Evolutionary conservation across 2,888 invertebrate species (phyloP), one percentile per base, ranked within the genome.

Genomic region (Deroplatys truncata): DNA sequence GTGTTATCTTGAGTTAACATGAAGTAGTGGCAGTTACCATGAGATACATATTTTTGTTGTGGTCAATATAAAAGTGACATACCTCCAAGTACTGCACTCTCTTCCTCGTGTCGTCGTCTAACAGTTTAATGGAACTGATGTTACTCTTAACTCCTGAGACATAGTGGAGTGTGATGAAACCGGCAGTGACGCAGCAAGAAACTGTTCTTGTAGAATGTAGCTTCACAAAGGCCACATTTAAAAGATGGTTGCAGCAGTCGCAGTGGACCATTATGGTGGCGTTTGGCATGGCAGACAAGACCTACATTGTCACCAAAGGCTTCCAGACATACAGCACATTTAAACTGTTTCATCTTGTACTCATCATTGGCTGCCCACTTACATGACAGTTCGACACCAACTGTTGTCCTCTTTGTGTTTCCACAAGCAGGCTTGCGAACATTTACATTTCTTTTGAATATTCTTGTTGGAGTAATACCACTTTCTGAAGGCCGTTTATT

Each of bases 151-250:
- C 20, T 72, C 25, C 56, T 89, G 28, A 89, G 89, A 29, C 89
- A 89, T 28, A 84, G 82, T 31, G 85, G 91, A 84, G 91, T 91
- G 82, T 92, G 92, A 88, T 92, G 92, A 82, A 91, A 91, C 88
- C 91, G 91, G 89, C 91, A 91, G 88, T 92, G 92, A 28, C 91
- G 90, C 16, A 92, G 91, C 35, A 92, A 89, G 89, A 92, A 92
- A 88, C 92, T 92, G 85, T 92, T 92, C 86, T 92, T 91, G 90
- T 91, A 92, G 90, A 92, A 92, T 90, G 92, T 92, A 10, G 92
- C 92, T 82, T 91, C 90, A 90, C 92, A 92, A 13, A 91, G 91
- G 1, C 92, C 92, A 90, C 92, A 92, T 84, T 91, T 91, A 90
- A 92, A 92, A 15, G 90, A 91, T 3, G 92, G 91, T n/a, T 91